These are phyloP conservation scores for Zalophus californianus DNA, from an alignment of 2,797 vertebrate species.

Conservation along the genomic window DNA sequence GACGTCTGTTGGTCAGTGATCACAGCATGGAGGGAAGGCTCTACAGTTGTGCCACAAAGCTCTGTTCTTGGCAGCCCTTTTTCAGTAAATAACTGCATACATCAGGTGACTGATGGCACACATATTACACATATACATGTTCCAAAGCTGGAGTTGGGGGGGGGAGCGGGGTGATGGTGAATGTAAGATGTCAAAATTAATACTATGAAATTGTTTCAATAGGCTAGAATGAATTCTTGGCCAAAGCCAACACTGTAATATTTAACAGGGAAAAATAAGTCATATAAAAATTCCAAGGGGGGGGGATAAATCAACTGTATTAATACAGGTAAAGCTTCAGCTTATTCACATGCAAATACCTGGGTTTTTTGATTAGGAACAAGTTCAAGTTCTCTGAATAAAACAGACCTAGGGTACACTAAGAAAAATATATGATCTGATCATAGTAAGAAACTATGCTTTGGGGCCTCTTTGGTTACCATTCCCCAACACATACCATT, in stretches of 20 bases:
- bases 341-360: background rate
- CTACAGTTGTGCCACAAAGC: background rate
- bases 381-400: slow-evolving; percentile 7
- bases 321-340: slow-evolving; percentile 18
- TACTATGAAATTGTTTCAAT: background rate
- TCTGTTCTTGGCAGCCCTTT: background rate
- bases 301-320: background rate
- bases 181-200: slow-evolving; percentile 39
- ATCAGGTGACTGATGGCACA: background rate
- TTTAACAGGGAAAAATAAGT: slow-evolving; percentile 44
- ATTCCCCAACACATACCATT: background rate
- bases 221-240: slow-evolving; percentile 25
- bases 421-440: background rate
- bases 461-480: background rate
- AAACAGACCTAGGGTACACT: background rate
- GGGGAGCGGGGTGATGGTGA: background rate
- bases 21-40: background rate
- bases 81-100: background rate
- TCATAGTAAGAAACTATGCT: background rate
- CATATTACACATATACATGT: background rate
- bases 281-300: background rate
- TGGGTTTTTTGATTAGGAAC: background rate
- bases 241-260: background rate
- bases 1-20: background rate
- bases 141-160: background rate